These are phyloP conservation scores for Zaprionus taronus DNA, from an alignment of 1,140 invertebrate genomes.

Conservation along the genomic window DNA sequence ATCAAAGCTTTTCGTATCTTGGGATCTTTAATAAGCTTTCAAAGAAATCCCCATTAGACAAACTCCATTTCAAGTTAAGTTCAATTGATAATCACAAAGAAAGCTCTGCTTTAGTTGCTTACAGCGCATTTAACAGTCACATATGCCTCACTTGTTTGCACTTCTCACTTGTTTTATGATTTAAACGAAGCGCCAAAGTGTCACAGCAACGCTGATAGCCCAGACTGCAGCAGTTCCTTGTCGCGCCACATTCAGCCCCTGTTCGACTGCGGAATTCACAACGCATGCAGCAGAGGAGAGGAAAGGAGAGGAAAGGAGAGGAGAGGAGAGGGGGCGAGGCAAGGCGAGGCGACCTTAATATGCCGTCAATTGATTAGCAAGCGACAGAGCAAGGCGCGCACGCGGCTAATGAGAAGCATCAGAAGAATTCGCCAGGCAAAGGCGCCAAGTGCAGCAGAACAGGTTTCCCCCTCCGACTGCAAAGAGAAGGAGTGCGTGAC, in stretches of 20 bases:
- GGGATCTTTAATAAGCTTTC: neutral
- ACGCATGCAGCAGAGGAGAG: neutral
- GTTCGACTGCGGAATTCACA: neutral
- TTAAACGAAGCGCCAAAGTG: conserved; percentile 71
- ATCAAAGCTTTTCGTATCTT: too few relatives aligned
- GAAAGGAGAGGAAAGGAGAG: too few relatives aligned
- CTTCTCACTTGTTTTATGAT: conserved; percentile 63
- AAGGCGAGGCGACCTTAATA: conserved; percentile 66
- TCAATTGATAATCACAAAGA: neutral
- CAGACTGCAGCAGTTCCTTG: neutral
- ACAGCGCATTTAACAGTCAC: conserved; percentile 30
- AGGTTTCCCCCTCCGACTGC: conserved; percentile 29
- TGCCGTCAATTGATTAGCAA: conserved; percentile 76
- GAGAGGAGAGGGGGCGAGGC: neutral
- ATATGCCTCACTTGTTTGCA: neutral
- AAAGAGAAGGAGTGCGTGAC: too few relatives aligned
- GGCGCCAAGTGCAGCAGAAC: conserved; percentile 72
- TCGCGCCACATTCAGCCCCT: neutral
- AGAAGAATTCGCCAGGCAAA: conserved; percentile 23
- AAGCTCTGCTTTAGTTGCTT: accelerated
- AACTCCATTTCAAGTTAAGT: neutral
- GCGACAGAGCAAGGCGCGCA: conserved; percentile 60
- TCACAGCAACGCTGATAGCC: conserved; percentile 62
- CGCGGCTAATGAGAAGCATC: conserved; percentile 63
- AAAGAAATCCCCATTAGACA: neutral